Evolutionary conservation across 2,888 invertebrate species (phyloP), one percentile per base, ranked within the genome.

Genomic region (Aporophyla nigra): DNA sequence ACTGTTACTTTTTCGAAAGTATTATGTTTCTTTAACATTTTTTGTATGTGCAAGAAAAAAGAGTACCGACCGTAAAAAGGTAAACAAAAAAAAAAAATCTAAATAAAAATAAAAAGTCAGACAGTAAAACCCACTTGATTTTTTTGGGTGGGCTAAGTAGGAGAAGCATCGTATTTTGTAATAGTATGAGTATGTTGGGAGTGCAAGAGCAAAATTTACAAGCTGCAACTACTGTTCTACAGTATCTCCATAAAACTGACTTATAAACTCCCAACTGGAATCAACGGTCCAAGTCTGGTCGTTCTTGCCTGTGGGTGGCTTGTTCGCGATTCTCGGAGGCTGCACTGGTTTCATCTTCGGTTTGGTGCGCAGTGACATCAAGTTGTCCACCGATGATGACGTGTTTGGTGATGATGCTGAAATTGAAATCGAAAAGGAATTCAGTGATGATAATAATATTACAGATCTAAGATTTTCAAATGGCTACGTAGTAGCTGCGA

Each of bases 221-320:
- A 83, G 85, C 83, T 71, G 71, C 74, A 71, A 74, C 82, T 83
- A 83, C 83, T 83, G 86, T 43, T 74, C 86, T 88, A 88, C 88
- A 84, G 82, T 87, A 88, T 88, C 85, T 89, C 80, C 69, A 80
- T 83, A 77, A 91, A 91, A 96, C 97, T 97, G 97, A 97, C 98
- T 98, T 94, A 98, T 98, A 93, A 98, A 99, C 94, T 98, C 98
- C 99, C 99, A 99, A 94, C 98, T 98, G 89, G 98, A 98, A 94
- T 99, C 99, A 79, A 99, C 97, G 84, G 98, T 98, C 98, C 99
- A 99, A 79, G 98, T 88, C 79, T 88, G 93, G 91, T 97, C 97
- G 88, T 97, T 97, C 93, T 97, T 97, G 92, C 95, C 95, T 89
- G 93, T 91, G 71, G 96, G 94, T 78, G 95, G 95, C 91, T 96